phyloP scores from a whole-genome alignment of 2,113 vertebrate species.

The Myiozetetes cayanensis region DNA sequence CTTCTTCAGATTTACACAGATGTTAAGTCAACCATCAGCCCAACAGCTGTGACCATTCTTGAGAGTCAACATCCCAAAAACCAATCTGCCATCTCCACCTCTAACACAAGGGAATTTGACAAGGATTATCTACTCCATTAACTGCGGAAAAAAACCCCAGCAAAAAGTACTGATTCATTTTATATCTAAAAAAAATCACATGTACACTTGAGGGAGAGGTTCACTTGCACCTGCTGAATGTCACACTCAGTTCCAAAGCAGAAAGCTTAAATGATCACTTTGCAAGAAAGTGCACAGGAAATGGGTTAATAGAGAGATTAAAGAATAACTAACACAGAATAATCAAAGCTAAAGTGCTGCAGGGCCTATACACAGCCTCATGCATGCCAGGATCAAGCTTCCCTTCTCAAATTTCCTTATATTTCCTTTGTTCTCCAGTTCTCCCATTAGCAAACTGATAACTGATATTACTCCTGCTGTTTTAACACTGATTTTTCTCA shows the following conservation, averaged over 20 bases:
- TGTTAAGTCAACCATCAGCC: background rate
- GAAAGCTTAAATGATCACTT: background rate
- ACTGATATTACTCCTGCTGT: background rate
- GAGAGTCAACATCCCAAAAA: background rate
- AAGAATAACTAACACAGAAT: background rate
- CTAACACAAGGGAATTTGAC: background rate
- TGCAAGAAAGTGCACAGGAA: background rate
- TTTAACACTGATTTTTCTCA: background rate
- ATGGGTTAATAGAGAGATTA: too few species aligned
- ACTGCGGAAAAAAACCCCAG: rapidly evolving
- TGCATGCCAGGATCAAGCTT: background rate
- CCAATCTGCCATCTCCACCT: background rate
- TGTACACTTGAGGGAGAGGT: background rate
- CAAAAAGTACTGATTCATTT: background rate
- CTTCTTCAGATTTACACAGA: background rate
- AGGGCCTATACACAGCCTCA: background rate
- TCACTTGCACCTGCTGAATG: background rate
- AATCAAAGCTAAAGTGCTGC: background rate
- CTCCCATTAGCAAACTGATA: background rate
- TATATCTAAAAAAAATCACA: background rate
- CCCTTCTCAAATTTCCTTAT: background rate
- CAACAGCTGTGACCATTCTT: background rate
- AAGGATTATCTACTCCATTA: background rate
- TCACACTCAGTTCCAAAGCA: background rate
- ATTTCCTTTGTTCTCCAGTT: background rate